Base-by-base conservation (phyloP, 1,140 invertebrate species). In the Anagrus nilaparvatae region DNA sequence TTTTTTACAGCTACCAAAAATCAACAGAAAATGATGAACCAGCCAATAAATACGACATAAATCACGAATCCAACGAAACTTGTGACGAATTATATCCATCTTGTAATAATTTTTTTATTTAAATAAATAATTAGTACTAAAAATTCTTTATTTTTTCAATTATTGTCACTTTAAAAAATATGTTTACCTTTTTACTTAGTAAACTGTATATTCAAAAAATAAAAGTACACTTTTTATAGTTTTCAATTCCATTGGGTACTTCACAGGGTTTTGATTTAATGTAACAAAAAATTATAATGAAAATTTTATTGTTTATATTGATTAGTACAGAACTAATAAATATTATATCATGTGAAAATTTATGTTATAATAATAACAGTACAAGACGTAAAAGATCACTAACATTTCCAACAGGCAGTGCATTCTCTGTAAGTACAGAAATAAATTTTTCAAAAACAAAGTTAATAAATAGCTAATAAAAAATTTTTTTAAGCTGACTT, bases 401-500 rank as follows among this genome's bases (percentile, higher is more conserved):
- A 9, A 60, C 56, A 8, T 76, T 77, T 58, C 75, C 76, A 5
- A 69, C 72, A 43, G 72, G 71, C 27, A 75, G 67, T 46, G 58
- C 59, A 43, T 62, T 77, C 38, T 64, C 74, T 41, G 76, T 78
- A 57, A 73, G 71, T 70, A 41, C 14, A n/a, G n/a, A n/a, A n/a
- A n/a, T n/a, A n/a, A n/a, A n/a, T n/a, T n/a, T n/a, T n/a, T n/a
- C n/a, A n/a, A n/a, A n/a, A n/a, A n/a, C n/a, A n/a, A n/a, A n/a
- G n/a, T n/a, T n/a, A n/a, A n/a, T n/a, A n/a, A n/a, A n/a, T n/a
- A n/a, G n/a, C n/a, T n/a, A n/a, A n/a, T 13, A 36, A 23, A 12
- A 44, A 42, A 41, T 30, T 37, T 27, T 35, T 44, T 49, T 29
- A 23, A 67, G 65, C 5, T 55, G 17, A 67, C 65, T 0, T 0